Evolutionary conservation across 2,888 invertebrate genomes (phyloP).

Genomic region (Hirtodrosophila alboralis): DNA sequence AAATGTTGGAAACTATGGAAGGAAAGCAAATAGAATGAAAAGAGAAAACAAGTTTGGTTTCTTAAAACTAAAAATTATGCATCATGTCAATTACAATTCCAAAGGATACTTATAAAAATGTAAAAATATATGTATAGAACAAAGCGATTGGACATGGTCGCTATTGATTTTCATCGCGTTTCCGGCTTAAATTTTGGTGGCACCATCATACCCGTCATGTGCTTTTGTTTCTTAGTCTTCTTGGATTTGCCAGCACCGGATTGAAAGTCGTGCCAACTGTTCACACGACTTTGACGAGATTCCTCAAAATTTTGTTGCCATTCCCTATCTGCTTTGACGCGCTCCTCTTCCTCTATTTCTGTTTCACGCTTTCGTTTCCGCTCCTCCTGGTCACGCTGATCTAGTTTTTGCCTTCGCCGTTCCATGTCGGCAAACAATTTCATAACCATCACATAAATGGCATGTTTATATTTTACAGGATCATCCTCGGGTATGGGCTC

Average conservation of each 20-base stretch:
- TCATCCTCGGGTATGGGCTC: constrained; percentile 94
- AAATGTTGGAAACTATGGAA: no score
- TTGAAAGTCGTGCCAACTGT: constrained; percentile 96
- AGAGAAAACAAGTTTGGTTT: constrained; percentile 35
- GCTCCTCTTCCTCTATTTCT: constrained; percentile 96
- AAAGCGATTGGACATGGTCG: constrained; percentile 24
- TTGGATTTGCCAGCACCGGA: constrained; percentile 86
- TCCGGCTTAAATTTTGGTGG: constrained; percentile 97
- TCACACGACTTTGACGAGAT: constrained; percentile 95
- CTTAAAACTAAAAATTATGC: constrained; percentile 61
- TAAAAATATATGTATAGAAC: constrained; percentile 65
- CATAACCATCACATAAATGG: constrained; percentile 99
- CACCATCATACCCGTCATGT: constrained; percentile 90
- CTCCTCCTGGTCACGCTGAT: constrained; percentile 95
- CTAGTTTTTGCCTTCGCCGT: constrained; percentile 93
- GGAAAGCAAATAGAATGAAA: neutral
- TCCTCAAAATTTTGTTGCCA: constrained; percentile 99
- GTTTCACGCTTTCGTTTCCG: constrained; percentile 96
- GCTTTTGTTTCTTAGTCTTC: constrained; percentile 91
- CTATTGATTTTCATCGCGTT: constrained; percentile 87
- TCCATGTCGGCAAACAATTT: constrained; percentile 99
- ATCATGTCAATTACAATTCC: constrained; percentile 69
- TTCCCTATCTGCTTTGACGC: constrained; percentile 94
- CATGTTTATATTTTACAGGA: constrained; percentile 93
- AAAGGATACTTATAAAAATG: constrained; percentile 74